Percentiles rank a stretch among this genome's conserved stretches.
These are phyloP conservation scores for Nomada ruficornis DNA, from an alignment of 2,888 invertebrate genomes.

Conservation along the genomic window DNA sequence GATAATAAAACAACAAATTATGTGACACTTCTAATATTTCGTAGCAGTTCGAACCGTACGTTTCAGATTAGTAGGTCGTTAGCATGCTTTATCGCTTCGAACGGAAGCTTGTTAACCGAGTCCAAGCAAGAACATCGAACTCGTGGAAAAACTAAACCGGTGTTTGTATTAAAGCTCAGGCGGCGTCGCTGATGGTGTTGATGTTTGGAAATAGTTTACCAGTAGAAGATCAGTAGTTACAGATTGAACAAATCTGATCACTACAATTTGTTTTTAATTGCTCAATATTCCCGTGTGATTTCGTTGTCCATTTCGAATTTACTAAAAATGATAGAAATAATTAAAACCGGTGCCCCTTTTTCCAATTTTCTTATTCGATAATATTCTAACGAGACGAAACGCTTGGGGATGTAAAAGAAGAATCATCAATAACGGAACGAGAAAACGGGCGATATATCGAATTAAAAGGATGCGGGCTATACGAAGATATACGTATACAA, in stretches of 20 bases:
- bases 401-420: too few relatives aligned
- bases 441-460: slow-evolving; percentile 2
- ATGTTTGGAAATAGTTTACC: background rate
- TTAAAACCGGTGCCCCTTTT: too few relatives aligned
- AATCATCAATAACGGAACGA: background rate
- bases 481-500: slow-evolving; percentile 13
- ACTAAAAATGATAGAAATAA: too few relatives aligned
- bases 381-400: background rate
- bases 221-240: background rate
- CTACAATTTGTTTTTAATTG: background rate
- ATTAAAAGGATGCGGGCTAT: slow-evolving; percentile 49
- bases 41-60: slow-evolving; percentile 23
- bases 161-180: slow-evolving; percentile 1
- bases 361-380: background rate
- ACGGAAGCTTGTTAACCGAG: slow-evolving; percentile 58
- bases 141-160: slow-evolving; percentile 36
- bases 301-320: too few relatives aligned
- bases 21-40: slow-evolving; percentile 28
- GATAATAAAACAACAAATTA: background rate
- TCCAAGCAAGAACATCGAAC: slow-evolving; percentile 48
- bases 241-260: background rate
- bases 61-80: slow-evolving; percentile 57
- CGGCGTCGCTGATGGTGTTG: background rate
- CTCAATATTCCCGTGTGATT: background rate
- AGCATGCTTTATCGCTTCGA: slow-evolving; percentile 54